phyloP scores from a whole-genome alignment of 2,113 vertebrate genomes.

The Pelmatolapia mariae region DNA sequence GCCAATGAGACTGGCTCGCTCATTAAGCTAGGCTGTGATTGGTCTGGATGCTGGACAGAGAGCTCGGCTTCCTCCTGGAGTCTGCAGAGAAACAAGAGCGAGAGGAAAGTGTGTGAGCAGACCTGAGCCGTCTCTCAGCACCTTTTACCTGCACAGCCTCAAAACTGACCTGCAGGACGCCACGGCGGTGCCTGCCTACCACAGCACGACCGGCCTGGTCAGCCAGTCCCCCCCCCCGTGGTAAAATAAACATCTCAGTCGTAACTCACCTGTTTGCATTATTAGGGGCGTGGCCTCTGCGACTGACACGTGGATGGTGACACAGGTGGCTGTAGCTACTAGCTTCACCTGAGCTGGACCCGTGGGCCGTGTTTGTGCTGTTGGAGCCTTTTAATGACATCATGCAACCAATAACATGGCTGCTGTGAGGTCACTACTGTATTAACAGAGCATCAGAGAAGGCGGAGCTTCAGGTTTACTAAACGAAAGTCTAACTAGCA shows the following conservation, averaged over 20 bases:
- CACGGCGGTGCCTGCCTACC: not conserved
- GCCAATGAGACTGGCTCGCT: not conserved
- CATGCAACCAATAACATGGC: not conserved
- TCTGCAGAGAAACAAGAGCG: constrained; percentile 9
- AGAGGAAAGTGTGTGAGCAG: not conserved
- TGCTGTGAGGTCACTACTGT: not conserved
- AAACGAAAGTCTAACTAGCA: not conserved
- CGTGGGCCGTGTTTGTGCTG: not conserved
- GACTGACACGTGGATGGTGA: not conserved
- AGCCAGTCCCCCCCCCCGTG: not conserved
- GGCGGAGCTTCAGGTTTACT: not conserved
- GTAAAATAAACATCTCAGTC: not conserved
- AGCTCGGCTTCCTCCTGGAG: constrained; percentile 7
- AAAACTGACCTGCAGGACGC: not conserved
- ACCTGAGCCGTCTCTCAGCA: not conserved
- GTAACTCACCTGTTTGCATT: not conserved
- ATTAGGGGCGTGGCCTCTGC: not conserved
- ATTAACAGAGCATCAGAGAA: not conserved
- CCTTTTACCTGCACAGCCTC: not conserved
- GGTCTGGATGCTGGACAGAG: constrained; percentile 12
- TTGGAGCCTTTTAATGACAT: not conserved
- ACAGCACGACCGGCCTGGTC: not conserved
- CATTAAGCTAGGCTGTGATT: constrained; percentile 19
- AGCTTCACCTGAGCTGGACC: not conserved
- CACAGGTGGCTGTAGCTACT: not conserved